Conservation (phyloP, 2,797 vertebrate genomes). For the Sebastes reedi region DNA sequence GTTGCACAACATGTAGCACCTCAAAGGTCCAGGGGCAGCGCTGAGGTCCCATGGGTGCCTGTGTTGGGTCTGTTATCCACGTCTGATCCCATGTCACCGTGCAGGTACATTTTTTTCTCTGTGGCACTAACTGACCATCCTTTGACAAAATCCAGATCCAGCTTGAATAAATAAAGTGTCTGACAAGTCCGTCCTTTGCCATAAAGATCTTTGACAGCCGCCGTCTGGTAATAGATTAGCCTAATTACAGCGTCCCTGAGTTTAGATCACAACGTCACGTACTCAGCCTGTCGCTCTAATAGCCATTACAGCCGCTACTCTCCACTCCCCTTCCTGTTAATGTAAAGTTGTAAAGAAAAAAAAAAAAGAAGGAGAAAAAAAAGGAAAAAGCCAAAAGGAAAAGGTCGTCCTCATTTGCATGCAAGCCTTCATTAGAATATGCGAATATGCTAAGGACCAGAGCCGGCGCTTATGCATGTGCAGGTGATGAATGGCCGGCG, state of each 20-base stretch:
- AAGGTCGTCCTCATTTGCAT: slow-evolving; percentile 99
- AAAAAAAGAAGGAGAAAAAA: slow-evolving; percentile 33
- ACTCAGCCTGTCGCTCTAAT: slow-evolving; percentile 75
- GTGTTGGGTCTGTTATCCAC: slow-evolving; percentile 9
- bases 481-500: slow-evolving; percentile 95
- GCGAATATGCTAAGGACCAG: slow-evolving; percentile 97
- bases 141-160: slow-evolving; percentile 42
- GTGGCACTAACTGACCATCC: slow-evolving; percentile 45
- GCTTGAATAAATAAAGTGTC: slow-evolving; percentile 80
- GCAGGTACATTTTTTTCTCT: background rate
- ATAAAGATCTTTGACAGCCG: slow-evolving; percentile 90
- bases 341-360: slow-evolving; percentile 93
- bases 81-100: slow-evolving; percentile 31
- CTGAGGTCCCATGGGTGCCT: slow-evolving; percentile 26
- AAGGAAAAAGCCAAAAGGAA: slow-evolving; percentile 81
- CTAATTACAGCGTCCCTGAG: slow-evolving; percentile 94
- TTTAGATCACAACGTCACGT: slow-evolving; percentile 94
- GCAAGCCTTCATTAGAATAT: slow-evolving; percentile 99
- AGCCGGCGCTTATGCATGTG: slow-evolving; percentile 92
- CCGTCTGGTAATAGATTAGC: slow-evolving; percentile 97
- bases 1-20: slow-evolving; percentile 23
- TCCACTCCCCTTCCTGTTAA: slow-evolving; percentile 82
- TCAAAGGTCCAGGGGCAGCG: slow-evolving; percentile 39
- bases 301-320: slow-evolving; percentile 71
- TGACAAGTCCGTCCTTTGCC: slow-evolving; percentile 90